Base-by-base conservation (phyloP, 2,113 vertebrate genomes). In the Natator depressus region DNA sequence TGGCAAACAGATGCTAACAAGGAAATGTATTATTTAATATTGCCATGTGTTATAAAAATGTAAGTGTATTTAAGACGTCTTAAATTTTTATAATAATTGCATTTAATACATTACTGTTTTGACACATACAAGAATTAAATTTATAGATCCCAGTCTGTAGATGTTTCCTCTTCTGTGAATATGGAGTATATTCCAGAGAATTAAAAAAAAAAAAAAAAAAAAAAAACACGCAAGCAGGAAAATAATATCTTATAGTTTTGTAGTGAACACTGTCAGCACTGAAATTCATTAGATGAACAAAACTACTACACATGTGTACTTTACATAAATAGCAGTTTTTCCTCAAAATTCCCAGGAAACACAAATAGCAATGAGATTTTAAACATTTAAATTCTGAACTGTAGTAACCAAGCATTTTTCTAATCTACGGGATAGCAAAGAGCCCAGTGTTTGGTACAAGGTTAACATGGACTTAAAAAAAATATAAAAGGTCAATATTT, bases 1-100 rank as follows among this genome's bases (percentile, higher is more conserved):
- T 97, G 97, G 98, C 97, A 98, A 98, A 98, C 98, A 98, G 98
- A 99, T 98, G 98, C 98, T 98, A 98, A 98, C 97, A 98, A 98
- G 98, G 98, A 98, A 98, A 98, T 96, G 95, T 98, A 98, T 98
- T 98, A 98, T 98, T 98, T 98, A 98, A 98, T 98, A 98, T 97
- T 97, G 97, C 95, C 96, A 92, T 92, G 97, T 95, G 95, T 97
- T 98, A 98, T 97, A 98, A 98, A 98, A 98, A 98, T 96, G 82
- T 96, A 98, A 98, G 97, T 95, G 94, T 83, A 89, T 98, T 98
- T 97, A 98, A 98, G 97, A 97, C 94, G 78, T 98, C 97, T 98
- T 98, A 98, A 98, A 98, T 98, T 98, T 98, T 98, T 98, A 97
- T 98, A 98, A 98, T 98, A 98, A 98, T 98, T 97, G 95, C 98